Evolutionary conservation across 2,113 vertebrate genomes (phyloP).

Genomic region (Oxyura jamaicensis): DNA sequence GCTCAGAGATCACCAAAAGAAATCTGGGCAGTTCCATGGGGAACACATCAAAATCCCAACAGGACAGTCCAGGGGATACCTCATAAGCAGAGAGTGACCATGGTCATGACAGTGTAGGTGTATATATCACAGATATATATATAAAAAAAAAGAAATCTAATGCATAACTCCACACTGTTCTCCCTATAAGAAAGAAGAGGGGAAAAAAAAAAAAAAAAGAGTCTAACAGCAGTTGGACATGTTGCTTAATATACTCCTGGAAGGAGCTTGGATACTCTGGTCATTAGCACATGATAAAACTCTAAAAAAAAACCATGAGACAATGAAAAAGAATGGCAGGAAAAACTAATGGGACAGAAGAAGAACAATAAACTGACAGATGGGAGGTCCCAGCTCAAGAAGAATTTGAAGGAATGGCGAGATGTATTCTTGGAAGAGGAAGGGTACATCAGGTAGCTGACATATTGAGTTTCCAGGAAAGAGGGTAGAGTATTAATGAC

Average conservation of each 20-base stretch:
- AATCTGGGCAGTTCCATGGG: neutral
- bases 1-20: neutral
- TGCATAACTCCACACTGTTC: neutral
- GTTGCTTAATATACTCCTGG: neutral
- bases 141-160: neutral
- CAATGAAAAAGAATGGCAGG: neutral
- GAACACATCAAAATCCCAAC: neutral
- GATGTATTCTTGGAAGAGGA: conserved; percentile 68
- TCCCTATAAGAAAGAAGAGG: neutral
- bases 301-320: neutral
- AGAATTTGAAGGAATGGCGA: conserved; percentile 57
- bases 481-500: conserved; percentile 52
- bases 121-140: neutral
- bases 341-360: conserved; percentile 23
- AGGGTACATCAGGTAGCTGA: conserved; percentile 73
- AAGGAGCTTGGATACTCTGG: neutral
- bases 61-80: neutral
- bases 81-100: neutral
- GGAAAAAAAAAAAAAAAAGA: neutral
- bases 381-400: conserved; percentile 53
- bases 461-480: conserved; percentile 62
- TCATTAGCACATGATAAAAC: conserved; percentile 22
- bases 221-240: neutral
- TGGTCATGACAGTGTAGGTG: fast-evolving
- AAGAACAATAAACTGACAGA: conserved; percentile 66